Conservation (phyloP, 1,140 invertebrate species). For the Hetaerina americana region DNA sequence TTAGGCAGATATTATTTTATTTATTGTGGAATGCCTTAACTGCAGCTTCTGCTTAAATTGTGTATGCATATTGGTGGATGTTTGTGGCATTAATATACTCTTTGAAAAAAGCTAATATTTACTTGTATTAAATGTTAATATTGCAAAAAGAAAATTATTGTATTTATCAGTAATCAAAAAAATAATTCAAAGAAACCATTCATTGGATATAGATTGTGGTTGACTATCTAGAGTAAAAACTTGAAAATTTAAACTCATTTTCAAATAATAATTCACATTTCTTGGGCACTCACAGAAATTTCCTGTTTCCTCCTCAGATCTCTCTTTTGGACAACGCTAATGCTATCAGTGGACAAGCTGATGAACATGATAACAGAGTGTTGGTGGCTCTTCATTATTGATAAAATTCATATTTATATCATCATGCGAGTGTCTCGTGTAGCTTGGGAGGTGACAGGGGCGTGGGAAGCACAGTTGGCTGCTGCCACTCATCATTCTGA, state of each 20-base stretch:
- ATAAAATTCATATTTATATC: background rate
- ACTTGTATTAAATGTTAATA: no score
- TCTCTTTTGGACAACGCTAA: background rate
- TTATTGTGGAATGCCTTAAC: constrained; percentile 6
- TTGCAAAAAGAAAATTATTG: no score
- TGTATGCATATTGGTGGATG: background rate
- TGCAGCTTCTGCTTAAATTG: constrained; percentile 5
- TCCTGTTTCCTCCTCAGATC: background rate
- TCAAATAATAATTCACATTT: no score
- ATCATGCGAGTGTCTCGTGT: background rate
- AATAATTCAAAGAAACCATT: no score
- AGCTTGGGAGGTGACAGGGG: background rate
- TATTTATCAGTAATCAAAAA: no score
- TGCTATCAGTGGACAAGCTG: background rate
- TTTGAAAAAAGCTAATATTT: background rate
- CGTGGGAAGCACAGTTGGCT: background rate
- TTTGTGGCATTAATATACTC: constrained; percentile 1
- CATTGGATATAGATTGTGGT: no score
- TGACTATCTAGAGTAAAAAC: no score
- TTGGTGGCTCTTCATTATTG: background rate
- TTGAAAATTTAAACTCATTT: no score
- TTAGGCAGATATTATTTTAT: constrained; percentile 2
- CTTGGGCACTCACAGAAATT: background rate
- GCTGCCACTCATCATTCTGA: background rate
- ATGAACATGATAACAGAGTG: background rate